Conservation (phyloP, 1,140 invertebrate species). For the Macrostomum lignano region DNA sequence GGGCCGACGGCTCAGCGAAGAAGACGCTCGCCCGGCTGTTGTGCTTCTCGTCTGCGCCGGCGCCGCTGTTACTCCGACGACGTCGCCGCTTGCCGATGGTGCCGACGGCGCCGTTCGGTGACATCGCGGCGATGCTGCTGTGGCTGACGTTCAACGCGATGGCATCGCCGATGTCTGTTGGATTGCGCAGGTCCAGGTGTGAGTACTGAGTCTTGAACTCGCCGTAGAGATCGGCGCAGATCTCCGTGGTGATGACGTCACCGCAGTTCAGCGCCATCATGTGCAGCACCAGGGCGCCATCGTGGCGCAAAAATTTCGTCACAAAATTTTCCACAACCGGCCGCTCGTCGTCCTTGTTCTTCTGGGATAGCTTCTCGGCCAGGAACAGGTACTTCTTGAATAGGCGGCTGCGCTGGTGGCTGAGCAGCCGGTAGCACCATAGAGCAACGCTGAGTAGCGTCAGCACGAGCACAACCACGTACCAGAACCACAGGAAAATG, state of each 20-base stretch:
- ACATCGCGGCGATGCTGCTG: too few relatives aligned
- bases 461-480: slow-evolving; percentile 11
- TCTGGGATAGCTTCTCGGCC: background rate
- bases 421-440: background rate
- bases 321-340: background rate
- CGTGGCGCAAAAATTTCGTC: background rate
- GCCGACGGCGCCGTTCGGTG: too few relatives aligned
- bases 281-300: background rate
- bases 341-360: background rate
- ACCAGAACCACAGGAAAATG: slow-evolving; percentile 27
- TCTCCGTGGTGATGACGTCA: background rate
- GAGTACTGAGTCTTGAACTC: too few relatives aligned
- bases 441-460: background rate
- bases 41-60: too few relatives aligned
- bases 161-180: too few relatives aligned
- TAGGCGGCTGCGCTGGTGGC: background rate
- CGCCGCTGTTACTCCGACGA: too few relatives aligned
- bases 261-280: slow-evolving; percentile 1
- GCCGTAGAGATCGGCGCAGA: background rate
- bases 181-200: too few relatives aligned
- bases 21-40: too few relatives aligned
- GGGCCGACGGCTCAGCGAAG: too few relatives aligned
- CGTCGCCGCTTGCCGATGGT: too few relatives aligned
- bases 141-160: too few relatives aligned
- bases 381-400: slow-evolving; percentile 2